Evolutionary conservation across 1,140 invertebrate genomes (phyloP).

Genomic region (Ceratoteleas bidentatus): DNA sequence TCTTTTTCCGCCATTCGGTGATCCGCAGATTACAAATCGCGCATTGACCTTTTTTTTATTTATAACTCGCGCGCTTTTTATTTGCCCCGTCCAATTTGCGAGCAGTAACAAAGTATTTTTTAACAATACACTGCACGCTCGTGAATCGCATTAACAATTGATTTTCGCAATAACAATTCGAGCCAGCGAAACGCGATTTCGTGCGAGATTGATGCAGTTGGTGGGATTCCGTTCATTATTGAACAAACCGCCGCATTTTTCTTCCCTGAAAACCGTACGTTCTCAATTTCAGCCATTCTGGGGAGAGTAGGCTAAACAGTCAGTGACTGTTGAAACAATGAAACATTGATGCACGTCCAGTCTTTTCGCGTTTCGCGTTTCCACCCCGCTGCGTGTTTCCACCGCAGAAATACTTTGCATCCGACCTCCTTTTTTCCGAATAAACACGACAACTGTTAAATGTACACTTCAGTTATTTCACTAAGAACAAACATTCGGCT

Average conservation of each 20-base stretch:
- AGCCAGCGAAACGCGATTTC: not conserved
- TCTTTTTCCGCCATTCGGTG: not conserved
- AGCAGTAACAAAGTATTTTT: not conserved
- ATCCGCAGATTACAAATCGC: not conserved
- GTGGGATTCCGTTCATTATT: not conserved
- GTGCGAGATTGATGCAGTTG: conserved; percentile 8
- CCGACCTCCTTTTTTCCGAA: too few relatives aligned
- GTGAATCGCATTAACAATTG: not conserved
- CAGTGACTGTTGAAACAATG: conserved; percentile 14
- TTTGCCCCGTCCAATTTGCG: not conserved
- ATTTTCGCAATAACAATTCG: not conserved
- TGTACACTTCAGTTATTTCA: not conserved
- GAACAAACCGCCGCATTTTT: conserved; percentile 7
- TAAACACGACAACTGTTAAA: not conserved
- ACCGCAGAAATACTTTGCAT: conserved; percentile 12
- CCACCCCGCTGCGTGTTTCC: conserved; percentile 6
- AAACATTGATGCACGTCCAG: conserved; percentile 13
- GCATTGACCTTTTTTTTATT: not conserved
- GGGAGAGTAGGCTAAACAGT: conserved; percentile 23
- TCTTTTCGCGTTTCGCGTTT: conserved; percentile 1
- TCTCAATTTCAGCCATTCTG: conserved; percentile 12
- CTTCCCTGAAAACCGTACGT: not conserved
- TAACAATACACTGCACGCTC: too few relatives aligned
- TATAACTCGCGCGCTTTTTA: not conserved
- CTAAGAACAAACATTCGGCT: too few relatives aligned